Conservation (phyloP, 2,113 vertebrate genomes). For the Nycticorax nycticorax region DNA sequence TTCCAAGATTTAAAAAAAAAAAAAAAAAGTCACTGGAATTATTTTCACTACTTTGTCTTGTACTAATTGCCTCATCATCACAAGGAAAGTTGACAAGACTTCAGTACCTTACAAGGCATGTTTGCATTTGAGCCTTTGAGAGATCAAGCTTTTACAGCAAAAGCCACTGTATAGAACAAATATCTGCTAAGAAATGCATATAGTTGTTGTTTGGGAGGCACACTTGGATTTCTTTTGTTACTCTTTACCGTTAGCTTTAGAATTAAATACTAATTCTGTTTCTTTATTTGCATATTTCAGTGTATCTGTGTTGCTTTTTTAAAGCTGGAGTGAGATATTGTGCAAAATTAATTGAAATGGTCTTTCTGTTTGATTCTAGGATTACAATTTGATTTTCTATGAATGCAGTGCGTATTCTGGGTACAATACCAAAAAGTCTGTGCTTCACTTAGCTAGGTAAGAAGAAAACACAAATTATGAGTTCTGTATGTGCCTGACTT, state of each 20-base stretch:
- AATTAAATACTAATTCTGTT: neutral
- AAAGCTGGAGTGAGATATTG: neutral
- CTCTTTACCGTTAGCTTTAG: neutral
- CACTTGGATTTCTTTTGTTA: neutral
- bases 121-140: neutral
- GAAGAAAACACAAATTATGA: neutral
- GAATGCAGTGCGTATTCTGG: conserved; percentile 90
- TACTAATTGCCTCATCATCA: neutral
- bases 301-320: neutral
- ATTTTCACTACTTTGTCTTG: neutral
- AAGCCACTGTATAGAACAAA: neutral
- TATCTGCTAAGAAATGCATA: neutral
- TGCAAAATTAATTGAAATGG: neutral
- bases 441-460: conserved; percentile 88
- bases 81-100: neutral
- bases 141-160: neutral
- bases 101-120: neutral
- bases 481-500: neutral
- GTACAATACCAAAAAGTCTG: conserved; percentile 79
- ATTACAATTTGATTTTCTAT: conserved; percentile 84
- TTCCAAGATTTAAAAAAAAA: neutral
- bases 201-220: neutral
- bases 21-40: neutral
- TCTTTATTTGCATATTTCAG: neutral
- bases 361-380: conserved; percentile 71